Evolutionary conservation across 1,140 invertebrate genomes (phyloP), one percentile per base, ranked within the genome.

Genomic region (Trichonephila clavata): DNA sequence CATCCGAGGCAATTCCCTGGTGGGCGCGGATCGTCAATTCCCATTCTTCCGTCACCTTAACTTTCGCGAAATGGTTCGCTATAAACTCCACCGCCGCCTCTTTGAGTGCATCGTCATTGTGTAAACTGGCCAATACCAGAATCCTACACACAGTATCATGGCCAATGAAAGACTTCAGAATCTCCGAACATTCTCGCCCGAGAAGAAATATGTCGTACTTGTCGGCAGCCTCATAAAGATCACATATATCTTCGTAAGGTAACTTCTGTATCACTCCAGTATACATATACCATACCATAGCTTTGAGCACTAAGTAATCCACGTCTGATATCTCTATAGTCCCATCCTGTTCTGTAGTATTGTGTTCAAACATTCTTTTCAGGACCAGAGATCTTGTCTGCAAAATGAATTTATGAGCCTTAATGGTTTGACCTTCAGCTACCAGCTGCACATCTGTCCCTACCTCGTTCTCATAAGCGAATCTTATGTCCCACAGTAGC

Each of bases 251-350:
- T 7, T 10, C 60, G 24, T 21, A 87, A 21, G 86, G 50, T 32
- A 63, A 18, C 1, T 63, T 43, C 24, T 32, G 8, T 4, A 87
- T 60, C 2, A 16, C 32, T 43, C n/a, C 86, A 27, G 86, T 87
- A 27, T 87, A 87, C 59, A 87, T 16, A 20, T 87, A 87, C 86
- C 86, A 87, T 24, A 87, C 27, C 24, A 87, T 39, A 24, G 24
- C 60, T 20, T 87, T 24, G 16, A 87, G 18, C 3, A 87, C 60
- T 20, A 13, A 24, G 10, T 32, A 24, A 21, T 87, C 60, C 24
- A 87, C 13, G 32, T 87, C 86, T 13, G 18, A 13, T 14, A 87
- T 87, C 14, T 63, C 21, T 21, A 87, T 63, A 6, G 21, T 39
- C 13, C 86, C 60, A 32, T 24, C 21, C 5, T 32, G 20, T 21